Evolutionary conservation across 2,113 vertebrate species (phyloP), one percentile per base, ranked within the genome.

Genomic region (Eudyptes chrysolophus): DNA sequence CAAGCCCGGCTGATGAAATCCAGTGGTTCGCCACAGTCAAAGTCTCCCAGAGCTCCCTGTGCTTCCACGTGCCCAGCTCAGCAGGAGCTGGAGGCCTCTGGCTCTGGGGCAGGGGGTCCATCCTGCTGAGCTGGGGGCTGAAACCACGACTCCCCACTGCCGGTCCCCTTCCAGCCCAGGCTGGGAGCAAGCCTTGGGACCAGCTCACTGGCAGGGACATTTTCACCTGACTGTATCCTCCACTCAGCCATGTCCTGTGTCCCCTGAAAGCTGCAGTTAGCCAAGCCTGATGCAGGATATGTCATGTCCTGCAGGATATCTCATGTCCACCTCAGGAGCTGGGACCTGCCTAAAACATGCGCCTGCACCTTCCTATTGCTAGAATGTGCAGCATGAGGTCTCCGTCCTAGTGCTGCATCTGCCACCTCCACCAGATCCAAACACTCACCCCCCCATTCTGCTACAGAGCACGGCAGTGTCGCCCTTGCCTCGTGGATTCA

Each of bases 21-120:
- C 36, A 40, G 29, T 2, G 2, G 46, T 7, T 64, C 16, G 13
- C n/a, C 44, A 38, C 20, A 62, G 44, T 20, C 44, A 16, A 36
- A 60, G 61, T 16, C 74, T 30, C 55, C 19, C 2, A 0, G 24
- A 46, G 10, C 24, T n/a, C 32, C 54, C 32, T 10, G 6, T 36
- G 11, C n/a, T 21, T 8, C 75, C 11, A 5, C 3, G 2, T 38
- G 15, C 44, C 15, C 17, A 16, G 2, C 27, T 38, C 27, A 2
- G 6, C n/a, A 38, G 57, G 27, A 18, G n/a, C 58, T 49, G 58
- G 58, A 40, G n/a, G 46, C 22, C n/a, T 38, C 46, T 26, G 36
- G 46, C 58, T 64, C 20, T 0, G 4, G 29, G 46, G 42, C 42
- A 42, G 42, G 42, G 29, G 7, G 13, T 52, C 58, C 16, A 6